These are phyloP conservation scores for Drosophila sordidapex DNA, from an alignment of 2,888 invertebrate genomes.

Conservation along the genomic window DNA sequence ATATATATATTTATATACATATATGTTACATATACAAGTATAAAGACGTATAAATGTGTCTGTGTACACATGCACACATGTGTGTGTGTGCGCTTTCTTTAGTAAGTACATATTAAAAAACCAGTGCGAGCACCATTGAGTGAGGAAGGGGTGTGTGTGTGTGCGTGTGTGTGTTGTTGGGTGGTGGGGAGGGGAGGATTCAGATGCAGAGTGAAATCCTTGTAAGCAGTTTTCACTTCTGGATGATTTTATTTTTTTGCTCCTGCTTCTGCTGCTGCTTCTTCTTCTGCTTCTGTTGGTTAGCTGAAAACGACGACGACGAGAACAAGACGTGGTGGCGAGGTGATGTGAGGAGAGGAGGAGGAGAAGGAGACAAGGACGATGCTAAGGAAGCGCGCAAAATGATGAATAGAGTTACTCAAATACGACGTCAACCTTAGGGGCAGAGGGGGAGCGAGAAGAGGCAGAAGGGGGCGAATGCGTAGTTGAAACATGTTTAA, in stretches of 20 bases:
- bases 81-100: slow-evolving; percentile 25
- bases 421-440: slow-evolving; percentile 53
- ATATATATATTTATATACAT: background rate
- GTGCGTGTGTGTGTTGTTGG: background rate
- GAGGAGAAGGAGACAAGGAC: slow-evolving; percentile 6
- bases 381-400: slow-evolving; percentile 64
- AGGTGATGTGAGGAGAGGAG: background rate
- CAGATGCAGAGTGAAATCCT: slow-evolving; percentile 67
- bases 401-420: slow-evolving; percentile 80
- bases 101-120: slow-evolving; percentile 63
- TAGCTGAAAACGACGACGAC: slow-evolving; percentile 42
- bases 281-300: slow-evolving; percentile 34
- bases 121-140: slow-evolving; percentile 17
- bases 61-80: slow-evolving; percentile 9
- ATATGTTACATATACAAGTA: background rate
- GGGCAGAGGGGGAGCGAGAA: background rate
- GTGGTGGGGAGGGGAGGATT: slow-evolving; percentile 1
- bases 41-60: background rate
- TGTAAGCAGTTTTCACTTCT: slow-evolving; percentile 81
- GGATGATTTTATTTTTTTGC: slow-evolving; percentile 46
- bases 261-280: slow-evolving; percentile 10
- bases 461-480: slow-evolving; percentile 36
- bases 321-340: slow-evolving; percentile 4
- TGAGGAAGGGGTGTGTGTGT: background rate
- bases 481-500: slow-evolving; percentile 79